Base-by-base conservation (phyloP, 1,140 invertebrate genomes). In the Antheraea mylitta region DNA sequence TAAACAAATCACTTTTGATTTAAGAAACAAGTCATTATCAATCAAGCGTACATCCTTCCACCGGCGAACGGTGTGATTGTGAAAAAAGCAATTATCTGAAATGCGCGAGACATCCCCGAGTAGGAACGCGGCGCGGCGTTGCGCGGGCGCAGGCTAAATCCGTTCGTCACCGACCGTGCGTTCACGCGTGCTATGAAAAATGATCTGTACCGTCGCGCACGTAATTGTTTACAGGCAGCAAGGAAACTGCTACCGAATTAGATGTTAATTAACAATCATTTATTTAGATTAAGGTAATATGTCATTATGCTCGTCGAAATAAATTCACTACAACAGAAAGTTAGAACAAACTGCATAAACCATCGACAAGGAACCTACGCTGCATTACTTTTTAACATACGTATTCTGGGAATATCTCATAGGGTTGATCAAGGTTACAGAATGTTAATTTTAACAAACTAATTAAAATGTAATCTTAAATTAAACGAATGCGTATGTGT, bases 141-240 rank as follows among this genome's bases (percentile, higher is more conserved):
- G 45, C 67, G 45, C 45, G 16, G 45, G 38, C 38, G 8, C 38
- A 10, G 70, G 70, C 85, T 86, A 86, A 83, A 83, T 83, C 81
- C 79, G 83, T 79, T 69, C 73, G 70, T 68, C 67, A 70, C 74
- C 83, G 78, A 71, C 76, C 81, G 70, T 82, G 81, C 86, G 81
- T 87, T 89, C 83, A 89, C 66, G 79, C 86, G 86, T 85, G 84
- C 77, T 76, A 83, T 87, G 85, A 89, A 89, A 89, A 87, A 89
- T 87, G 78, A 79, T 76, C 72, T 70, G 62, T 66, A 80, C 66
- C 66, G 62, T 75, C 77, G 71, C 58, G 71, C 30, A 42, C 71
- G 73, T 66, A 78, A 73, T 59, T 66, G 18, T 19, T 53, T 53
- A 53, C 45, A 53, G 11, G 16, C 6, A 16, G 7, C 45, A 16